These are phyloP conservation scores for Triplophysa siluroides DNA, from an alignment of 2,113 vertebrate genomes.

Conservation along the genomic window DNA sequence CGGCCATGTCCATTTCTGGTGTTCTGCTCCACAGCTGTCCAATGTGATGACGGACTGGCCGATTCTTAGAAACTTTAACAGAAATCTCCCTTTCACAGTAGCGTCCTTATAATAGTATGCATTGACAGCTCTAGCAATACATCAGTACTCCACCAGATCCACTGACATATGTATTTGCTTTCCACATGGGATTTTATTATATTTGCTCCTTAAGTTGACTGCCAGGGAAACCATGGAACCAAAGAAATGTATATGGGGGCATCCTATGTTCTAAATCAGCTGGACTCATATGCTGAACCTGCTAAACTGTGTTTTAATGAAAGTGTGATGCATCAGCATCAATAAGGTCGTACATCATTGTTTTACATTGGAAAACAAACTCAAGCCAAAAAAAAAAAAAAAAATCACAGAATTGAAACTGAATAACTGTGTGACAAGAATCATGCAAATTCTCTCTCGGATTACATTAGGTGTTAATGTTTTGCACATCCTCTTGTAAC, in stretches of 20 bases:
- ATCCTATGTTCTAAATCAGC: neutral
- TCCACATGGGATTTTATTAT: neutral
- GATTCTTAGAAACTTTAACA: conserved; percentile 27
- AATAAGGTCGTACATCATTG: too few species aligned
- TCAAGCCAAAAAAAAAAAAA: too few species aligned
- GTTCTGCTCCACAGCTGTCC: neutral
- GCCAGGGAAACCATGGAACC: neutral
- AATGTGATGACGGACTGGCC: conserved; percentile 22
- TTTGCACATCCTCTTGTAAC: neutral
- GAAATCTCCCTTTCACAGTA: conserved; percentile 17
- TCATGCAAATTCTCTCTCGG: neutral
- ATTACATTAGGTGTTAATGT: conserved; percentile 15
- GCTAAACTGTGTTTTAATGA: too few species aligned
- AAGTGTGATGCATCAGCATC: too few species aligned
- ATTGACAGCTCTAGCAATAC: conserved; percentile 2
- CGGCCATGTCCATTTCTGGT: neutral
- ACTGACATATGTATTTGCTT: neutral
- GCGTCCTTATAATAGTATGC: conserved; percentile 11
- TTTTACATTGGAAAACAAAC: too few species aligned
- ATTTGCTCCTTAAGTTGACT: neutral
- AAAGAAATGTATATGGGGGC: neutral
- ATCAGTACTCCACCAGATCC: neutral
- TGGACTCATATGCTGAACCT: too few species aligned
- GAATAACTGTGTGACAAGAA: neutral
- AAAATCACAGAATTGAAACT: too few species aligned